Conservation (phyloP, 1,140 invertebrate species). For the Drosophila melanogaster region Release_6_plus_ISO1_MT NT_037436.4:19022001-19022500, state of each 20-base stretch:
- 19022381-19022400: not conserved
- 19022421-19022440: no score
- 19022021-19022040: not conserved
- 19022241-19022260: conserved; percentile 59
- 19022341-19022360: not conserved
- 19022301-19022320: not conserved
- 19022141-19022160: conserved; percentile 72
- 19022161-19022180: conserved; percentile 64
- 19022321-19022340: not conserved
- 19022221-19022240: conserved; percentile 68
- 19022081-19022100: conserved; percentile 57
- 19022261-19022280: conserved; percentile 28
- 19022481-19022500: no score
- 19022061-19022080: conserved; percentile 70
- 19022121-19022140: conserved; percentile 51
- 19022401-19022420: not conserved
- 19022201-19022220: conserved; percentile 65
- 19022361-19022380: not conserved
- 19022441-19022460: no score
- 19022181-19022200: conserved; percentile 50
- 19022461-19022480: no score
- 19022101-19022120: conserved; percentile 31
- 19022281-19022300: conserved; percentile 27
- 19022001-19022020: not conserved
- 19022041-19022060: conserved; percentile 35